Conservation (phyloP, 2,888 invertebrate species). For the Idaea biselata region DNA sequence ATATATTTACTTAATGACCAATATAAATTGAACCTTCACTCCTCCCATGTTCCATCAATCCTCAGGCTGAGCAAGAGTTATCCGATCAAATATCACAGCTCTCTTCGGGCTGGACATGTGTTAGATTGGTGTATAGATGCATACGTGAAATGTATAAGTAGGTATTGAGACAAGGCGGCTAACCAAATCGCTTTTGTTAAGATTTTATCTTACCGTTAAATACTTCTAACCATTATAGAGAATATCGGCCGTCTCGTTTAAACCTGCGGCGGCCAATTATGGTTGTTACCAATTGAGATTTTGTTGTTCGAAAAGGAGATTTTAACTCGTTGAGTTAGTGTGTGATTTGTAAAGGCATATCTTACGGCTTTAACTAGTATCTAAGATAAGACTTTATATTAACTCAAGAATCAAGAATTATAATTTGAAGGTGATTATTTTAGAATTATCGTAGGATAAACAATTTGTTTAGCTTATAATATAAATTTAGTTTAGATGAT, state of each 20-base stretch:
- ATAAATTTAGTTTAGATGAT: background rate
- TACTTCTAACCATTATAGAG: constrained; percentile 77
- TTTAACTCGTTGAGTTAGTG: constrained; percentile 13
- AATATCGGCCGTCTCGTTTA: constrained; percentile 68
- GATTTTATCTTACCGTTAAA: constrained; percentile 79
- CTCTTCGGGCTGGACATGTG: constrained; percentile 47
- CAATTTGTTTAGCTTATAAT: background rate
- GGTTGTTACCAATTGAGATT: constrained; percentile 60
- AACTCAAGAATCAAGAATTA: background rate
- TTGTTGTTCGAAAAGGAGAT: constrained; percentile 49
- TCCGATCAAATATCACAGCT: constrained; percentile 40
- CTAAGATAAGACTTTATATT: background rate
- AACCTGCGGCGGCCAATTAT: constrained; percentile 68
- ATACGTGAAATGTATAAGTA: constrained; percentile 70
- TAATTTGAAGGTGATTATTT: background rate
- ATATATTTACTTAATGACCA: constrained; percentile 70
- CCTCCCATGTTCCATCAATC: constrained; percentile 38
- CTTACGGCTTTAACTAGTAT: background rate
- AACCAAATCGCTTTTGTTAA: constrained; percentile 79
- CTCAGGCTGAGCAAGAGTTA: constrained; percentile 30
- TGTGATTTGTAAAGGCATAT: constrained; percentile 7
- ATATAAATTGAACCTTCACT: constrained; percentile 44
- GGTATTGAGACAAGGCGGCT: constrained; percentile 77
- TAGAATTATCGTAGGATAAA: background rate
- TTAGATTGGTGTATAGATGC: constrained; percentile 69